Evolutionary conservation across 35 echinoderm and acorn worm species (phyloP).

Genomic region (Apostichopus japonicus): DNA sequence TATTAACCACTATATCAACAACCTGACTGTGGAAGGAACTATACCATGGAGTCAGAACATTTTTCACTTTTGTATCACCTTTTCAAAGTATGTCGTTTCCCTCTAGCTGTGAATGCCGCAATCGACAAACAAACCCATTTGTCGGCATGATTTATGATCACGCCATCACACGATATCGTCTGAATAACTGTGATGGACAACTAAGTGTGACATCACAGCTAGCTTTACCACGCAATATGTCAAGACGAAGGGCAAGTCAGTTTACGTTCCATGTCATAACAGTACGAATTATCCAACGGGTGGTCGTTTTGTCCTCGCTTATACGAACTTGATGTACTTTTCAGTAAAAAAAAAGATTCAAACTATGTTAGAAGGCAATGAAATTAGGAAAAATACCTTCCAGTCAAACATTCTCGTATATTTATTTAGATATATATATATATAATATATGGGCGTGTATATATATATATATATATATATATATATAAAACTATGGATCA

Average conservation of each 20-base stretch:
- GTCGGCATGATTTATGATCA: conserved; percentile 34
- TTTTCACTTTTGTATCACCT: background rate
- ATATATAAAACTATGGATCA: too few relatives aligned
- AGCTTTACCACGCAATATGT: conserved; percentile 35
- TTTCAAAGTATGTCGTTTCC: conserved; percentile 38
- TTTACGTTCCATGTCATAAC: conserved; percentile 45
- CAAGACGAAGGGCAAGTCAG: conserved; percentile 19
- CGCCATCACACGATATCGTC: background rate
- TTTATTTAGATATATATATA: too few relatives aligned
- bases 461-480: too few relatives aligned
- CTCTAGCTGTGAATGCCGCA: conserved; percentile 3
- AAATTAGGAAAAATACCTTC: too few relatives aligned
- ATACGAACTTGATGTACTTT: conserved; percentile 45
- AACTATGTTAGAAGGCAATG: too few relatives aligned
- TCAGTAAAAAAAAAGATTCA: too few relatives aligned
- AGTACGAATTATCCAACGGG: conserved; percentile 36
- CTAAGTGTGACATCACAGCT: conserved; percentile 36
- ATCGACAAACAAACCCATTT: conserved; percentile 49
- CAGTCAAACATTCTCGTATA: too few relatives aligned
- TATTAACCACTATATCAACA: conserved; percentile 31
- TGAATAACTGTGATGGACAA: conserved; percentile 40
- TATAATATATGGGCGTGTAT: too few relatives aligned
- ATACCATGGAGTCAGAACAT: background rate
- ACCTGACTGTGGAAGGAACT: background rate
- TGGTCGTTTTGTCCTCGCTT: conserved; percentile 19